Percentiles rank a stretch among this genome's conserved stretches.
Evolutionary conservation across 2,888 invertebrate species (phyloP).

Genomic region (Aromia moschata): DNA sequence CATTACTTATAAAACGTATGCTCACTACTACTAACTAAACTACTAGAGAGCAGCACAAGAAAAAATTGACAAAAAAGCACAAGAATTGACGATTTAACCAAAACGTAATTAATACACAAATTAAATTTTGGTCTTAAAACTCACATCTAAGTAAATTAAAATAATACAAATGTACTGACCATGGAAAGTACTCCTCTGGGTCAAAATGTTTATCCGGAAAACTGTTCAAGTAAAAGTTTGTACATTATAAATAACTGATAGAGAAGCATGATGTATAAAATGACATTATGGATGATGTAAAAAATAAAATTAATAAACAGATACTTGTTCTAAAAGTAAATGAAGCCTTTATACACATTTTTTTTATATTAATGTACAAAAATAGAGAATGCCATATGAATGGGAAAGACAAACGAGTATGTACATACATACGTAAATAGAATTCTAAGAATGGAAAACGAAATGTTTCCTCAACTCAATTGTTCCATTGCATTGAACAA

Average conservation of each 20-base stretch:
- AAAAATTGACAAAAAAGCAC: conserved; percentile 16
- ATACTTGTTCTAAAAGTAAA: conserved; percentile 22
- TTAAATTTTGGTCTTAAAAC: conserved; percentile 9
- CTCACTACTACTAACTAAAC: conserved; percentile 15
- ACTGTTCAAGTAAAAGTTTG: conserved; percentile 66
- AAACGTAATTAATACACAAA: conserved; percentile 13
- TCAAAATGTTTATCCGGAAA: conserved; percentile 81
- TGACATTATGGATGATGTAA: conserved; percentile 4
- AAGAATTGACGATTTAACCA: conserved; percentile 17
- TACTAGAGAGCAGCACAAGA: background rate
- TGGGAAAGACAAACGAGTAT: no score
- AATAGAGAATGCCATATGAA: background rate
- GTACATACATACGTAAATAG: background rate
- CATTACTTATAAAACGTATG: conserved; percentile 14
- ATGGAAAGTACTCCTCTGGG: conserved; percentile 80
- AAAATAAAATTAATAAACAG: no score
- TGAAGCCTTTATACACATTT: background rate
- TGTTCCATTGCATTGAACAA: no score
- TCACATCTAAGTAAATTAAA: conserved; percentile 16
- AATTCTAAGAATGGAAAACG: no score
- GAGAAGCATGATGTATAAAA: conserved; percentile 7
- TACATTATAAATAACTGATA: conserved; percentile 19
- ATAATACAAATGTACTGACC: conserved; percentile 70
- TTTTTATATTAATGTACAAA: background rate
- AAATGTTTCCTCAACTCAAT: no score